Evolutionary conservation across 2,797 vertebrate species (phyloP).

Genomic region (Hippocampus kuda): DNA sequence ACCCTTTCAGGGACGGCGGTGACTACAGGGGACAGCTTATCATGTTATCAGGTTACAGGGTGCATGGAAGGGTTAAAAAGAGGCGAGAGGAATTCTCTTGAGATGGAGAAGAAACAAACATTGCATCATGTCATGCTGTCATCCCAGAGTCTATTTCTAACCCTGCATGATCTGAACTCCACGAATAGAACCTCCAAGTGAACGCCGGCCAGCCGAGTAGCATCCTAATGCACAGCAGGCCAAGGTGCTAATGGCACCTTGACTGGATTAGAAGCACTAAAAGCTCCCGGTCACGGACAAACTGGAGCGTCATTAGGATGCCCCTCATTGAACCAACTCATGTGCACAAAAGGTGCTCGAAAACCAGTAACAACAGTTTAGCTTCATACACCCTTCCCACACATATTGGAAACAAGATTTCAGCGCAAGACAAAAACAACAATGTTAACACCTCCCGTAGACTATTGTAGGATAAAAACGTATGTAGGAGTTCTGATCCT

Average conservation of each 20-base stretch:
- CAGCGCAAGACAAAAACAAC: too few species aligned
- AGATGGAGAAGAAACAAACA: background rate
- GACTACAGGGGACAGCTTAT: too few species aligned
- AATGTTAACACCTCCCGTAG: too few species aligned
- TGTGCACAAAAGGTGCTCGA: background rate
- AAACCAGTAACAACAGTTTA: background rate
- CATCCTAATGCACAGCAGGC: conserved; percentile 47
- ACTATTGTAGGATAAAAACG: too few species aligned
- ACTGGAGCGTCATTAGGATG: conserved; percentile 12
- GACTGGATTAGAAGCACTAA: conserved; percentile 54
- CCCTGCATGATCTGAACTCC: conserved; percentile 13
- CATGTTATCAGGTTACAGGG: too few species aligned
- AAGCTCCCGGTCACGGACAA: conserved; percentile 30
- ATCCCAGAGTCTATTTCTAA: background rate
- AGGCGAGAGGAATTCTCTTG: background rate
- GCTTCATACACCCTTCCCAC: too few species aligned
- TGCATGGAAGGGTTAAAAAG: too few species aligned
- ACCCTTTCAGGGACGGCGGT: background rate
- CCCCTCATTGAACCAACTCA: background rate
- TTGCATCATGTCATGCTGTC: background rate
- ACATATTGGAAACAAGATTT: too few species aligned
- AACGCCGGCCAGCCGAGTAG: conserved; percentile 31
- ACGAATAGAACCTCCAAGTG: conserved; percentile 14
- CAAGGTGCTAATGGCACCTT: conserved; percentile 54
- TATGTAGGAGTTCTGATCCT: too few species aligned